These are phyloP conservation scores for Otus sunia DNA, from an alignment of 2,113 vertebrate species.

Conservation along the genomic window DNA sequence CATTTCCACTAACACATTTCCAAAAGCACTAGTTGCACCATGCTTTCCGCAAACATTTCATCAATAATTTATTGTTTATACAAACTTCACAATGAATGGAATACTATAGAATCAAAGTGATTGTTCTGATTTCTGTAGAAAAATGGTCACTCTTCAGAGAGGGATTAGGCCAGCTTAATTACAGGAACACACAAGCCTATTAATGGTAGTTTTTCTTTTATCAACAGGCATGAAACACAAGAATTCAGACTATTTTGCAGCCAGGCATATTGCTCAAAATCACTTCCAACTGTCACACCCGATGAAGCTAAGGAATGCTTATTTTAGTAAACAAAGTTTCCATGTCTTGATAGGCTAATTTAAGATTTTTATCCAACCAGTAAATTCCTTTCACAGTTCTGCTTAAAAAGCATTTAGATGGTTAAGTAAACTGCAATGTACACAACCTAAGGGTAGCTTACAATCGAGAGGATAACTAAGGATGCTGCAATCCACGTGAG, in stretches of 20 bases:
- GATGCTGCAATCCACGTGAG: background rate
- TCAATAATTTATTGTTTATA: background rate
- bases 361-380: background rate
- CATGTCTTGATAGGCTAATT: background rate
- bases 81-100: background rate
- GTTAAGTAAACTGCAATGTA: background rate
- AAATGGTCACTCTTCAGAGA: background rate
- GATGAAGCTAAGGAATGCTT: background rate
- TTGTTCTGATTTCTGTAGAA: background rate
- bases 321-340: background rate
- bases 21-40: background rate
- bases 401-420: background rate
- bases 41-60: background rate
- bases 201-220: background rate
- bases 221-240: background rate
- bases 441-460: background rate
- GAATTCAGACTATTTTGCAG: background rate
- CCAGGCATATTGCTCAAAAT: background rate
- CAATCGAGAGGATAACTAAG: background rate
- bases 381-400: background rate
- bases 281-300: background rate
- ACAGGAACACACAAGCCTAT: background rate
- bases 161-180: background rate
- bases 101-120: too few relatives aligned
- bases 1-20: background rate